Conservation (phyloP, 2,797 vertebrate species). For the Moxostoma hubbsi region DNA sequence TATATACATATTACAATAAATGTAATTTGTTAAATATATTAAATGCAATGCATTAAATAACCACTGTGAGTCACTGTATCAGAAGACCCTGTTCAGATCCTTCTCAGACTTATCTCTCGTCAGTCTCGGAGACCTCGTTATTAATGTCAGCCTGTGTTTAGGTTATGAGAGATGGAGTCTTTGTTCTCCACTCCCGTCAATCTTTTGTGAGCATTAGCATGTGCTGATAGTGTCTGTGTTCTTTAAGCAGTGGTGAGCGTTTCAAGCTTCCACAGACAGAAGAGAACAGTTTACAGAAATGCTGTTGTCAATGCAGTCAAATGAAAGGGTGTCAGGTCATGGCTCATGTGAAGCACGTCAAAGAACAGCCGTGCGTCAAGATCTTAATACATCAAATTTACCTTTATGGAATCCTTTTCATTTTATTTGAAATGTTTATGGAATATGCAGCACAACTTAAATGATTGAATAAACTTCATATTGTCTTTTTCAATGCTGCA, state of each 20-base stretch:
- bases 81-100: constrained; percentile 4
- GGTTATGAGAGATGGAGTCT: constrained; percentile 42
- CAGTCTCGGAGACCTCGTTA: constrained; percentile 32
- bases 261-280: not conserved
- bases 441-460: not conserved
- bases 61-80: not conserved
- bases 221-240: constrained; percentile 30
- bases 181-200: constrained; percentile 37
- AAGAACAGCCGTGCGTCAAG: not conserved
- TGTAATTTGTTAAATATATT: no score
- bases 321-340: constrained; percentile 10
- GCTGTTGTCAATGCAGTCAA: constrained; percentile 27
- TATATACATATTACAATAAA: no score
- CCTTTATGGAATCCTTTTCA: not conserved
- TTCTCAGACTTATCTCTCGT: not conserved
- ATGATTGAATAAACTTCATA: no score
- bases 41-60: no score
- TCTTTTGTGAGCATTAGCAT: constrained; percentile 13
- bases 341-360: not conserved
- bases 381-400: not conserved
- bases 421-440: not conserved
- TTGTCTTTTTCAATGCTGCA: no score
- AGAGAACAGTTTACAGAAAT: constrained; percentile 16
- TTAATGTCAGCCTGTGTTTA: constrained; percentile 42
- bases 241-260: constrained; percentile 32